Evolutionary conservation across 1,140 invertebrate species (phyloP), one percentile per base, ranked within the genome.

Genomic region (Metaphire vulgaris): DNA sequence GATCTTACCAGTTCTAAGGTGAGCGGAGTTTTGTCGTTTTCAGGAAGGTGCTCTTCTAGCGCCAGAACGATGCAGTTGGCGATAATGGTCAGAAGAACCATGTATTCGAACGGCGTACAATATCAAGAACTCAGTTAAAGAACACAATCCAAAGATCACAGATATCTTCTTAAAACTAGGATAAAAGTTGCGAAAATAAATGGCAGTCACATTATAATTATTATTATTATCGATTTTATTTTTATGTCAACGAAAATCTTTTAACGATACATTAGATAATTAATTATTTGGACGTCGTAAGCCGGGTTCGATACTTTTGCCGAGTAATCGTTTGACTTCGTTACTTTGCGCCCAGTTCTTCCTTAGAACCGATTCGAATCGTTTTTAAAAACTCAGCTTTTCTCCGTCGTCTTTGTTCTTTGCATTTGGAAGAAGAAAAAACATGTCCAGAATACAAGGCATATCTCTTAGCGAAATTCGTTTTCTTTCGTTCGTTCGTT

Each of bases 71-170:
- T 93, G 90, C 97, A 99, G 90, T 98, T 99, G 71, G 97, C 96
- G 89, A 99, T 99, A 90, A 99, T 99, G 89, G 97, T 99, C 87
- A 98, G 90, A 88, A 99, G 92, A 89, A 99, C 97, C 90, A 97
- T 96, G 90, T 99, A 99, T 90, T 99, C 97, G 89, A 99, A 99
- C 87, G 97, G 97, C 89, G 90, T 92, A 84, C 82, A n/a, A n/a
- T n/a, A n/a, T n/a, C n/a, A 56, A 56, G 21, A 6, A 56, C 6
- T 56, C 6, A 6, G 41, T 56, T 56, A 56, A 56, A 21, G 41
- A 56, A 12, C 41, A 56, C 41, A 56, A 56, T 21, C 6, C 41
- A 56, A 56, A 6, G 21, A 21, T 56, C 21, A 56, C 41, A 56
- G 6, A 56, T 21, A 56, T 56, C 6, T 56, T n/a, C n/a, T n/a